These are phyloP conservation scores for Pseudonaja textilis DNA, from an alignment of 2,113 vertebrate species.

Conservation along the genomic window DNA sequence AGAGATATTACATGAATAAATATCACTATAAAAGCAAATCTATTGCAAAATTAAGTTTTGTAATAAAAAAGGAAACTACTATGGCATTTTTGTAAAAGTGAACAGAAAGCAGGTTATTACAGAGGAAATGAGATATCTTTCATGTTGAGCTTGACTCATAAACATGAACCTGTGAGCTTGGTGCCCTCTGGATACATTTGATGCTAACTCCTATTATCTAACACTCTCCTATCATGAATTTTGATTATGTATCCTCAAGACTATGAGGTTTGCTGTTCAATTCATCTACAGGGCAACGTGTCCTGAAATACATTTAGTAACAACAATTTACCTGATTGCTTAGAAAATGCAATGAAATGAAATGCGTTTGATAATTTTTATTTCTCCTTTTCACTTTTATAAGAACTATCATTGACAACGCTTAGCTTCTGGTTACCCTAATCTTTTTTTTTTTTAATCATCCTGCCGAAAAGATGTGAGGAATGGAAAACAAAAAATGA, in stretches of 20 bases:
- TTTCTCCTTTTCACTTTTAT: slow-evolving; percentile 6
- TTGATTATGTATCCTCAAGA: not conserved
- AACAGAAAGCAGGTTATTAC: not conserved
- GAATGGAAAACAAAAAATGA: not conserved
- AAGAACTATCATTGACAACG: slow-evolving; percentile 4
- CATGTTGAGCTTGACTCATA: not conserved
- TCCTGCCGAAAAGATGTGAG: not conserved
- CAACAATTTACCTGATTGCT: not conserved
- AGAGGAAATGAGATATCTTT: not conserved
- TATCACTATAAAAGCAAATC: not conserved
- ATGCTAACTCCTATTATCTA: not conserved
- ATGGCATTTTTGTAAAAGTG: not conserved
- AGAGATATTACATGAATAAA: not conserved
- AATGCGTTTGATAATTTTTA: not conserved
- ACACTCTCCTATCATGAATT: not conserved
- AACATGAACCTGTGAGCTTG: not conserved
- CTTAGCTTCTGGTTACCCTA: slow-evolving; percentile 15
- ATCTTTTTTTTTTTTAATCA: not conserved
- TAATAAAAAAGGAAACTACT: not conserved
- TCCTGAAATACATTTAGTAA: slow-evolving; percentile 1
- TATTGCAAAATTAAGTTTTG: not conserved
- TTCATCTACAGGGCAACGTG: not conserved
- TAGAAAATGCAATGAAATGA: not conserved
- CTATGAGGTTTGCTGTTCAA: not conserved
- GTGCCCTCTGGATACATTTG: not conserved